These are phyloP conservation scores for Cetoscarus ocellatus DNA, from an alignment of 2,797 vertebrate genomes.

Conservation along the genomic window DNA sequence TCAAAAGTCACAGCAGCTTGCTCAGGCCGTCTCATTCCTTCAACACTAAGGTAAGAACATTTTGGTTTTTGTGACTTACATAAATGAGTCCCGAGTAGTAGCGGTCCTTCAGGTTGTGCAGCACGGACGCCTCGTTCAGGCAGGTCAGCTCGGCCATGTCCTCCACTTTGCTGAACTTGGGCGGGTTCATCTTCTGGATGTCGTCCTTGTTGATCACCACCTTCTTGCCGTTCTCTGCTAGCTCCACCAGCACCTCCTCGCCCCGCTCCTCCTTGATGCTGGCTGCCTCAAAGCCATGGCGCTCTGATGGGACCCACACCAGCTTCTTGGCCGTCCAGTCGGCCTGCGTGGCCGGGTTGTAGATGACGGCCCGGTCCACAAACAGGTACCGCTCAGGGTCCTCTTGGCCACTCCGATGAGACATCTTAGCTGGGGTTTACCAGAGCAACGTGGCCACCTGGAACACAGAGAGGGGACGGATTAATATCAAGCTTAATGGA, in stretches of 20 bases:
- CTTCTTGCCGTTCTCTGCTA: slow-evolving; percentile 96
- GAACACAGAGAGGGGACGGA: slow-evolving; percentile 10
- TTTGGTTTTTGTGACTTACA: slow-evolving; percentile 83
- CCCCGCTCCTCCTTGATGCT: slow-evolving; percentile 93
- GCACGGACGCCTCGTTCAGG: slow-evolving; percentile 95
- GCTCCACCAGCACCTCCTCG: slow-evolving; percentile 93
- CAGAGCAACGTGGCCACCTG: slow-evolving; percentile 68
- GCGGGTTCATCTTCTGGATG: slow-evolving; percentile 99
- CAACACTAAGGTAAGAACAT: no score
- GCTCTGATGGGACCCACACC: slow-evolving; percentile 96
- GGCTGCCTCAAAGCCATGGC: slow-evolving; percentile 96
- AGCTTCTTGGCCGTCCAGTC: slow-evolving; percentile 98
- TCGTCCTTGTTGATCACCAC: slow-evolving; percentile 95
- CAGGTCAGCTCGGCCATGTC: slow-evolving; percentile 98
- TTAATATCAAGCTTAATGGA: neutral
- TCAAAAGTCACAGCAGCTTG: no score
- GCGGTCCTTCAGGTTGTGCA: slow-evolving; percentile 96
- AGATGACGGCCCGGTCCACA: slow-evolving; percentile 96
- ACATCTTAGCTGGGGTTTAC: slow-evolving; percentile 84
- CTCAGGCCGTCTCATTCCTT: no score
- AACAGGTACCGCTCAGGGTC: slow-evolving; percentile 97
- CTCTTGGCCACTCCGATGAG: slow-evolving; percentile 92
- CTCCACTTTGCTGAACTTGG: slow-evolving; percentile 98
- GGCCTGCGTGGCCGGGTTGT: slow-evolving; percentile 97
- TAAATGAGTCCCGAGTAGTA: slow-evolving; percentile 98